Conservation (phyloP, 2,797 vertebrate species). For the Allobates femoralis region DNA sequence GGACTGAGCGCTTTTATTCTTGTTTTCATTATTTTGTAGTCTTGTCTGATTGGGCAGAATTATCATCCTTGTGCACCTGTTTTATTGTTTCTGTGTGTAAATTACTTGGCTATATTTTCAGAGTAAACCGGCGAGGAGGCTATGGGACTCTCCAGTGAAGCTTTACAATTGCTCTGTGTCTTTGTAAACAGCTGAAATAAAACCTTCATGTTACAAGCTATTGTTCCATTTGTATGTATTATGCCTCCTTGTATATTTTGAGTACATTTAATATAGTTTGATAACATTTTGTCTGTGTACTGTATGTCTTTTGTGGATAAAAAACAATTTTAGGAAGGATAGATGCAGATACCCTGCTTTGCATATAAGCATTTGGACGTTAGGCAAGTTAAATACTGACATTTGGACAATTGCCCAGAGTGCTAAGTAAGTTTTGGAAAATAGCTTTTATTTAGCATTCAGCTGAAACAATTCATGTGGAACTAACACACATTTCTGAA, state of each 20-base stretch:
- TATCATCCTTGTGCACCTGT: conserved; percentile 56
- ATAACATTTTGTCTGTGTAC: conserved; percentile 16
- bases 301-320: conserved; percentile 20
- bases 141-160: conserved; percentile 49
- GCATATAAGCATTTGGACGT: conserved; percentile 54
- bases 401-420: conserved; percentile 57
- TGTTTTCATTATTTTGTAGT: conserved; percentile 51
- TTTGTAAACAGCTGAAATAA: conserved; percentile 47
- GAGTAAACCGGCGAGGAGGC: conserved; percentile 40
- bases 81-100: conserved; percentile 61
- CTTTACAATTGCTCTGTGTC: conserved; percentile 48
- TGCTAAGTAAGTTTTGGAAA: conserved; percentile 57
- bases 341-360: conserved; percentile 48
- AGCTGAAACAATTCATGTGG: conserved; percentile 53
- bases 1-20: conserved; percentile 12
- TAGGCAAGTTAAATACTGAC: conserved; percentile 49
- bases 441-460: conserved; percentile 56
- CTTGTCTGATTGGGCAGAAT: conserved; percentile 51
- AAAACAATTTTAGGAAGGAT: conserved; percentile 43
- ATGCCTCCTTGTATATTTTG: conserved; percentile 30
- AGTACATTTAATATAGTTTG: conserved; percentile 33
- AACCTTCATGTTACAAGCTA: conserved; percentile 36
- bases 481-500: conserved; percentile 60
- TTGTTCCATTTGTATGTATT: conserved; percentile 35
- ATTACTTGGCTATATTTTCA: conserved; percentile 59